Evolutionary conservation across 2,113 vertebrate genomes (phyloP).

Genomic region (Pipra filicauda): DNA sequence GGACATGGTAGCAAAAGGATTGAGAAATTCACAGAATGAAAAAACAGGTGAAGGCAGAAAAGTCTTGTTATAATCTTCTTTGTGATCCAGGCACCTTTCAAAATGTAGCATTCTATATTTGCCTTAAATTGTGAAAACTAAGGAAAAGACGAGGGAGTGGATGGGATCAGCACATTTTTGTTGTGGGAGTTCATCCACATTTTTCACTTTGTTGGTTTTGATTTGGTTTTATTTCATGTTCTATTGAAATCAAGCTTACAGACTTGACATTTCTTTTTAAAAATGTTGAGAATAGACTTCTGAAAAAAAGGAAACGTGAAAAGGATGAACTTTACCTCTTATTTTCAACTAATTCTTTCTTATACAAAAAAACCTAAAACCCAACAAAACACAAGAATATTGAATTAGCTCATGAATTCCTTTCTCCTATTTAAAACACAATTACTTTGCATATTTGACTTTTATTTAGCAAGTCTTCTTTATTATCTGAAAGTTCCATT

Average conservation of each 20-base stretch:
- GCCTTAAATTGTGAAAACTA: not conserved
- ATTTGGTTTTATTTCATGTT: not conserved
- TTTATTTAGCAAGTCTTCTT: not conserved
- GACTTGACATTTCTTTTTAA: fast-evolving
- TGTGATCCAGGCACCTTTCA: not conserved
- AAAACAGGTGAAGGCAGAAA: not conserved
- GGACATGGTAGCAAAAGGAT: not conserved
- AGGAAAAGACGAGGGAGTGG: not conserved
- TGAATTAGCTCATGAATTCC: not conserved
- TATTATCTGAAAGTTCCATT: not conserved
- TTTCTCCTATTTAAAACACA: not conserved
- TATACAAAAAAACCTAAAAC: not conserved
- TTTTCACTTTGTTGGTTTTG: not conserved
- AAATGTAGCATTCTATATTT: not conserved
- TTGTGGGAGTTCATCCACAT: not conserved
- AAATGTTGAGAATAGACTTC: not conserved
- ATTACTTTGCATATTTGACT: not conserved
- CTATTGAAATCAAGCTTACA: not conserved
- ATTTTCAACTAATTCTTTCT: not conserved
- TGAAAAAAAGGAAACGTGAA: not conserved
- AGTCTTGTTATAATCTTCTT: not conserved
- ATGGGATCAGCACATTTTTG: not conserved
- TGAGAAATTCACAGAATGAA: not conserved
- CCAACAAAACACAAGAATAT: not conserved
- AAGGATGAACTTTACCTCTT: not conserved